Evolutionary conservation across 2,797 vertebrate genomes (phyloP).

Genomic region (Pyrocephalus nanus): DNA sequence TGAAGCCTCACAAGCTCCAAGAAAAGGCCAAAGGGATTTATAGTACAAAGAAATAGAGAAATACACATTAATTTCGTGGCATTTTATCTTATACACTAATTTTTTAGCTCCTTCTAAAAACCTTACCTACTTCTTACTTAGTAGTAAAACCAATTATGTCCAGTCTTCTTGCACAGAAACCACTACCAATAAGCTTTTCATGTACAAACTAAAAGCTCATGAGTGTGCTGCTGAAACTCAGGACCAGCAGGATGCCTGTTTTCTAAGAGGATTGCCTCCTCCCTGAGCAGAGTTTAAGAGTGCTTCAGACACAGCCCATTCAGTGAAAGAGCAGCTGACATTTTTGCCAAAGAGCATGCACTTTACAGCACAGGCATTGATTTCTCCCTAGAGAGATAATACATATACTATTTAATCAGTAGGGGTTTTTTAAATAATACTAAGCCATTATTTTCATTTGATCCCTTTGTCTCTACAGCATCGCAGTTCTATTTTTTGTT

Average conservation of each 20-base stretch:
- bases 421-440: not conserved
- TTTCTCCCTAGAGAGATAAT: not conserved
- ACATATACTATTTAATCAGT: not conserved
- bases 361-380: not conserved
- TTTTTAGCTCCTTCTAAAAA: not conserved
- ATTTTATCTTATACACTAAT: not conserved
- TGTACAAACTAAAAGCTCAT: not conserved
- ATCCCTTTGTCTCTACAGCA: not conserved
- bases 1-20: not conserved
- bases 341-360: not conserved
- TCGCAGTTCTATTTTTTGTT: not conserved
- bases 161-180: not conserved
- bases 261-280: not conserved
- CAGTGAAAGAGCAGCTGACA: not conserved
- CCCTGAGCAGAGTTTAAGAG: not conserved
- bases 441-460: not conserved
- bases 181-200: not conserved
- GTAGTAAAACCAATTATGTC: conserved; percentile 12
- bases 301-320: not conserved
- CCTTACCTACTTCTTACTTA: not conserved
- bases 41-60: not conserved
- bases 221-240: not conserved
- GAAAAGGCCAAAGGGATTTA: not conserved
- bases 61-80: not conserved
- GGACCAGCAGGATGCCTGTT: not conserved